A percentile compares a stretch with the other conserved stretches of the same genome.
Evolutionary conservation across 2,797 vertebrate genomes (phyloP).

Genomic region (Sphenopsis melanotis): DNA sequence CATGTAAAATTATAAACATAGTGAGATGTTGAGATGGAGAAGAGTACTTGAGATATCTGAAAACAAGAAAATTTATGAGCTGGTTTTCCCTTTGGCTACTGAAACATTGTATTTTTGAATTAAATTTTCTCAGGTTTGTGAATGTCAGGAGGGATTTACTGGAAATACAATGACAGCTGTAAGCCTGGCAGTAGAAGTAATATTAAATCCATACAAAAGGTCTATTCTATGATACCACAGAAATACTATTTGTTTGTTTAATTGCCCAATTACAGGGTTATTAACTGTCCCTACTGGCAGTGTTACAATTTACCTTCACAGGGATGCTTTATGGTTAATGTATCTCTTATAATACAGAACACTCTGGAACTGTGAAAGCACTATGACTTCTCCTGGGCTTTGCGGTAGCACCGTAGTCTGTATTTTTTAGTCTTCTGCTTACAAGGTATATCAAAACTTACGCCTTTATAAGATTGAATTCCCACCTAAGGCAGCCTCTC

Average conservation of each 20-base stretch:
- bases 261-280: not conserved
- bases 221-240: not conserved
- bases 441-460: not conserved
- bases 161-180: not conserved
- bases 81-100: not conserved
- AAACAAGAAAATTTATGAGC: not conserved
- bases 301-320: not conserved
- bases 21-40: not conserved
- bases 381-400: not conserved
- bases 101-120: not conserved
- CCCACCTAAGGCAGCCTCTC: not conserved
- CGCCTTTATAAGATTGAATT: not conserved
- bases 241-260: not conserved
- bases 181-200: not conserved
- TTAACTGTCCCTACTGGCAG: not conserved
- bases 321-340: accelerated
- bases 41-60: not conserved
- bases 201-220: not conserved
- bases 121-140: not conserved
- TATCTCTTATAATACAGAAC: not conserved
- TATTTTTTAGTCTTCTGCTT: not conserved
- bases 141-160: not conserved
- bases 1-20: accelerated
- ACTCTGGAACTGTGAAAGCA: not conserved
- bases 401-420: not conserved